Percentiles rank a stretch among this genome's conserved stretches.
These are phyloP conservation scores for Hydropsyche tenuis DNA, from an alignment of 1,140 invertebrate species.

Conservation along the genomic window DNA sequence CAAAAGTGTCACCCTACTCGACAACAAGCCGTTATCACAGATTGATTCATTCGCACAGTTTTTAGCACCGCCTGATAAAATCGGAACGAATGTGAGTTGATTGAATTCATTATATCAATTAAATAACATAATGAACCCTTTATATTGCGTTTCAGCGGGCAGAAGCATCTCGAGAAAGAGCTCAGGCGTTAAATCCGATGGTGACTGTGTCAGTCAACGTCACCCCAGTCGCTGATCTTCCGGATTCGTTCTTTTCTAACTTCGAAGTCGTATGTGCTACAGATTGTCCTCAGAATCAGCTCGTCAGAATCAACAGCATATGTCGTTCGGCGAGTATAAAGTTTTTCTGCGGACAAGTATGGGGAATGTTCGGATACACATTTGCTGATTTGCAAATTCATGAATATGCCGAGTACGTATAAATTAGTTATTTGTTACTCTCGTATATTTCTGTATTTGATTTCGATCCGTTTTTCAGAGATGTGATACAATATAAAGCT, in stretches of 20 bases:
- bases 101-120: no score
- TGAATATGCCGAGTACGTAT: conserved; percentile 83
- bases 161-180: conserved; percentile 76
- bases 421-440: not conserved
- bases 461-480: conserved; percentile 51
- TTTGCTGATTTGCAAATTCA: conserved; percentile 89
- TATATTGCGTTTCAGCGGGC: conserved; percentile 75
- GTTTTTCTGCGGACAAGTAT: conserved; percentile 91
- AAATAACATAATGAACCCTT: not conserved
- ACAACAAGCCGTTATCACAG: conserved; percentile 75
- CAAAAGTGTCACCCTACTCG: conserved; percentile 87
- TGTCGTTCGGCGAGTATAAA: conserved; percentile 82
- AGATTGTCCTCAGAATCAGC: conserved; percentile 72
- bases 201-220: conserved; percentile 82
- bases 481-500: conserved; percentile 65
- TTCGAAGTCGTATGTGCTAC: conserved; percentile 89
- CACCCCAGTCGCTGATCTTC: conserved; percentile 67
- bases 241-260: conserved; percentile 75
- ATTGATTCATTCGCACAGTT: conserved; percentile 84
- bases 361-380: conserved; percentile 91
- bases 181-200: conserved; percentile 90
- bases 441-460: not conserved
- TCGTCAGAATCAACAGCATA: conserved; percentile 78
- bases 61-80: conserved; percentile 68
- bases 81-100: conserved; percentile 74